These are phyloP conservation scores for Drosophila neonasuta DNA, from an alignment of 2,888 invertebrate genomes.

Conservation along the genomic window DNA sequence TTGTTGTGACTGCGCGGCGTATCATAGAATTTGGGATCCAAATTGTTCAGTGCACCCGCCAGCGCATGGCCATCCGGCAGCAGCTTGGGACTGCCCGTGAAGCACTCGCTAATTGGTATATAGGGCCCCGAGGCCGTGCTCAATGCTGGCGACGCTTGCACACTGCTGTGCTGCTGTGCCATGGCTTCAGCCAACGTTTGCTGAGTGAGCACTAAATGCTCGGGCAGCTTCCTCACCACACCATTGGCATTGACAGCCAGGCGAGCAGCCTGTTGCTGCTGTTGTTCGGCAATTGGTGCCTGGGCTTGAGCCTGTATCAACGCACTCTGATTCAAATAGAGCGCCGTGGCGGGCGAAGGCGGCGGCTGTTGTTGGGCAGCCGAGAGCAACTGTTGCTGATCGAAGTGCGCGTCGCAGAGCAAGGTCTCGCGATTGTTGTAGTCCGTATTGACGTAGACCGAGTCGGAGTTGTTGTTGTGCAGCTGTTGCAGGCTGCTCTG, in stretches of 20 bases:
- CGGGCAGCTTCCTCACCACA: constrained; percentile 81
- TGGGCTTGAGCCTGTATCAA: constrained; percentile 64
- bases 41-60: constrained; percentile 80
- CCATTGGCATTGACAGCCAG: constrained; percentile 75
- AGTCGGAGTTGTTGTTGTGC: constrained; percentile 67
- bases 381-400: constrained; percentile 69
- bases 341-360: constrained; percentile 70
- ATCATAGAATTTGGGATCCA: constrained; percentile 84
- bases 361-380: constrained; percentile 70
- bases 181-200: constrained; percentile 74
- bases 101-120: constrained; percentile 96
- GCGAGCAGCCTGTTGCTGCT: constrained; percentile 57
- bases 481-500: constrained; percentile 21
- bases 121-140: constrained; percentile 90
- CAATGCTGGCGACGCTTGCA: constrained; percentile 85
- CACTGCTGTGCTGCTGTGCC: constrained; percentile 68
- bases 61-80: constrained; percentile 46
- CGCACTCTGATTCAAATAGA: constrained; percentile 73
- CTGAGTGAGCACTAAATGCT: constrained; percentile 81
- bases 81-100: constrained; percentile 87
- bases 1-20: constrained; percentile 82
- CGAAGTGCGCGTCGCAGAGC: constrained; percentile 77
- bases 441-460: constrained; percentile 81
- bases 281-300: constrained; percentile 44
- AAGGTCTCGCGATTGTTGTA: constrained; percentile 80